phyloP scores from a whole-genome alignment of 2,888 invertebrate species.

The Metopia argyrocephala region DNA sequence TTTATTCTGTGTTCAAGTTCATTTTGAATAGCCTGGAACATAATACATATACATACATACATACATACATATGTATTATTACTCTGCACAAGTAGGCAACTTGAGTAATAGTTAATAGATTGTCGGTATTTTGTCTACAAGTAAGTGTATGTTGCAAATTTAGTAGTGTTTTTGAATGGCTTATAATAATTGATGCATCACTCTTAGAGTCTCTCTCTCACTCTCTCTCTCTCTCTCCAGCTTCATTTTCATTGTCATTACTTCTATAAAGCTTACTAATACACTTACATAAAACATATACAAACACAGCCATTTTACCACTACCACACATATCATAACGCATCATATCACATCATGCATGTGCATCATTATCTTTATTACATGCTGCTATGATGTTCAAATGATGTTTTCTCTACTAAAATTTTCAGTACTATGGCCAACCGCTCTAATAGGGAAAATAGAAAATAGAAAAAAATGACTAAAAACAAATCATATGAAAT shows the following conservation, averaged over 20 bases:
- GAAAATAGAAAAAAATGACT: neutral
- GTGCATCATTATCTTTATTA: conserved; percentile 3
- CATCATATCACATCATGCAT: conserved; percentile 19
- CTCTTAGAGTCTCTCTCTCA: too few species aligned
- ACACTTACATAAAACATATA: neutral
- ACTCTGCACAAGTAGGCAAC: neutral
- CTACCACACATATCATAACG: neutral
- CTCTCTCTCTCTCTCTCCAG: too few species aligned
- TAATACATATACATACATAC: neutral
- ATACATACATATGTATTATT: too few species aligned
- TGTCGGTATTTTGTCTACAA: neutral
- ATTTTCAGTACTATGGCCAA: neutral
- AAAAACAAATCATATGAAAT: neutral
- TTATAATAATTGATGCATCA: conserved; percentile 38
- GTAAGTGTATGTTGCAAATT: neutral
- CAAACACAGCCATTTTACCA: neutral
- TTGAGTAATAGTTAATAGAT: conserved; percentile 18
- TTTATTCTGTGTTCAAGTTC: conserved; percentile 12
- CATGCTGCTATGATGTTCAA: neutral
- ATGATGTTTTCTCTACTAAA: too few species aligned
- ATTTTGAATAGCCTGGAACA: conserved; percentile 22
- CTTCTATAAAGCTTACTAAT: neutral
- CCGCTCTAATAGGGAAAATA: neutral
- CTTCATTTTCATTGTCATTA: too few species aligned
- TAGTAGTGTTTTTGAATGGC: conserved; percentile 26